These are phyloP conservation scores for Tupaia tana DNA, from an alignment of 2,113 vertebrate genomes.

Conservation along the genomic window DNA sequence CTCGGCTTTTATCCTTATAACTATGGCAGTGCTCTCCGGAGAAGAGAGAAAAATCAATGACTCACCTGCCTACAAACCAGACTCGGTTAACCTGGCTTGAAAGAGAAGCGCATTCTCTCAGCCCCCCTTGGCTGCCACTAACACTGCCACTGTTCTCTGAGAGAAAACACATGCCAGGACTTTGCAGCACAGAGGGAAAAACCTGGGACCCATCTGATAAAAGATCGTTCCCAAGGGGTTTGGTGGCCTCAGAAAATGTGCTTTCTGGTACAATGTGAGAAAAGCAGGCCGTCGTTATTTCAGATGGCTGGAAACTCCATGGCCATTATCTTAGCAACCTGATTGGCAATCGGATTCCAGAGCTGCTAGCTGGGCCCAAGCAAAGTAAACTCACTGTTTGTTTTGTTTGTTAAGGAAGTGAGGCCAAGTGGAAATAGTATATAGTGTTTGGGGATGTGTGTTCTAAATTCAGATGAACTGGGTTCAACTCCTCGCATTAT, in stretches of 20 bases:
- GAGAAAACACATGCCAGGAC: conserved; percentile 8
- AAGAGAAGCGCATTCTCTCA: conserved; percentile 11
- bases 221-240: not conserved
- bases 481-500: too few species aligned
- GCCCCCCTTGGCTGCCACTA: not conserved
- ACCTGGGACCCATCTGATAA: not conserved
- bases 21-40: conserved; percentile 54
- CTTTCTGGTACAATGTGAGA: accelerated
- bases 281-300: not conserved
- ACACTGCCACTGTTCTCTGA: conserved; percentile 34
- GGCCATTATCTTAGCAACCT: too few species aligned
- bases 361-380: not conserved
- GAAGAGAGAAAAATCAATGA: conserved; percentile 69
- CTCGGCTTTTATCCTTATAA: conserved; percentile 62
- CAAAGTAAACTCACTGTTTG: accelerated
- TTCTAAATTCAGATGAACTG: not conserved
- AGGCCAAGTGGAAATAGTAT: not conserved
- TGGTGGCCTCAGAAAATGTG: not conserved
- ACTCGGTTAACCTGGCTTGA: conserved; percentile 59
- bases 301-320: not conserved
- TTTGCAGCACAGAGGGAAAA: not conserved
- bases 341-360: not conserved
- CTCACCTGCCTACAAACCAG: conserved; percentile 50
- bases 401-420: not conserved
- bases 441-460: not conserved